Evolutionary conservation across 92 coral and sea anemone species (phyloP), one percentile per base, ranked within the genome.

Genomic region (Blastomussa wellsi): DNA sequence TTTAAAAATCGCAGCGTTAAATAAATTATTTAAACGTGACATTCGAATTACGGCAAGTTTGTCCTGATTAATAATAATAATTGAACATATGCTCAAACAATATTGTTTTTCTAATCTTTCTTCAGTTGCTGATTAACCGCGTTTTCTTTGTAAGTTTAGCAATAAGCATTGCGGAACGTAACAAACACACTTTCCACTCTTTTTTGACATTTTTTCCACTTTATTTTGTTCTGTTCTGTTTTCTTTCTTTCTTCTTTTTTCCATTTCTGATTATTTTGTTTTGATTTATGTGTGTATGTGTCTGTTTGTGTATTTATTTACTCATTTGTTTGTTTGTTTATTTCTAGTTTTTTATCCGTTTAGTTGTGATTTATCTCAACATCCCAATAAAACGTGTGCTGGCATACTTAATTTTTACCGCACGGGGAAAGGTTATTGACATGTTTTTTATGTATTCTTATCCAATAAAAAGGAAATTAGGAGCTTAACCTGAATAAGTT

Each of bases 191-290:
- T 60, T 29, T 39, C 7, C 36, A 1, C 10, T 13, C 49, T 11
- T 9, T 12, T 38, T 28, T 39, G 48, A 38, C 20, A 29, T 8
- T 84, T 55, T 4, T 19, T 7, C 33, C 33, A 20, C 79, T 78
- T 37, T 16, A 26, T n/a, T 51, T 37, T 51, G 22, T 44, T 77
- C 73, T 76, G 33, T 65, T 76, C 75, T 3, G 11, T 88, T 31
- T 44, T 82, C 26, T 73, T 53, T 82, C 53, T 59, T 72, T 35
- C 9, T n/a, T 42, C 48, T 14, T 28, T 36, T 7, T 81, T 41
- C 3, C 4, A 41, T 44, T 44, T 24, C 1, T 35, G n/a, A 4
- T 38, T 10, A 4, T n/a, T 11, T 70, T 51, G 15, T 70, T 73
- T 82, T 51, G 78, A 2, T n/a, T 13, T 10, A 20, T 12, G 39